Conservation (phyloP, 2,797 vertebrate genomes). For the Sphaeramia orbicularis region DNA sequence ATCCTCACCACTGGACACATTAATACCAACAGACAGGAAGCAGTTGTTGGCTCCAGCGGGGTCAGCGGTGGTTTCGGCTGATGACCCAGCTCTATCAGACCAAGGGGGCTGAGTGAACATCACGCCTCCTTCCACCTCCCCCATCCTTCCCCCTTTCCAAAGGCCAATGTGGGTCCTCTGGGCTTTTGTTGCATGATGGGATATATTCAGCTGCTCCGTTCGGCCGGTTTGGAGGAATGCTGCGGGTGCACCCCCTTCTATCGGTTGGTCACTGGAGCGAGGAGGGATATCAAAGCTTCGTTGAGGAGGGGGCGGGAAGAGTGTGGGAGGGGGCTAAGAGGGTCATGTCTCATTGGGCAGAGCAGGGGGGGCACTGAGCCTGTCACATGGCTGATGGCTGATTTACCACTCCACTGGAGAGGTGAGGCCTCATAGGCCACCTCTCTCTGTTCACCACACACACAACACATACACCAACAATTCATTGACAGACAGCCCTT, state of each 20-base stretch:
- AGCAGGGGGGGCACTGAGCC: slow-evolving; percentile 72
- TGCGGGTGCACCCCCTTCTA: slow-evolving; percentile 83
- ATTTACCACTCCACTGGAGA: slow-evolving; percentile 86
- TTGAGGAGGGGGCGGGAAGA: slow-evolving; percentile 68
- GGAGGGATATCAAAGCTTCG: slow-evolving; percentile 86
- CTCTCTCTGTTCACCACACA: slow-evolving; percentile 44
- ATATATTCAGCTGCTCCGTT: slow-evolving; percentile 84
- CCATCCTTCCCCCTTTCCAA: slow-evolving; percentile 48
- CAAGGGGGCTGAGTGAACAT: slow-evolving; percentile 53
- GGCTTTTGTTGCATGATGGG: slow-evolving; percentile 83
- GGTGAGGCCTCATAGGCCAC: slow-evolving; percentile 77
- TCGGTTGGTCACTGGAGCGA: slow-evolving; percentile 88
- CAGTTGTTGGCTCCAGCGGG: slow-evolving; percentile 79
- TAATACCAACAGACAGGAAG: slow-evolving; percentile 87
- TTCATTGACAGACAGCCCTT: slow-evolving; percentile 56
- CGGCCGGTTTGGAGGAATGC: slow-evolving; percentile 91
- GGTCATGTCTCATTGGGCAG: slow-evolving; percentile 83
- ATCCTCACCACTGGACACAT: slow-evolving; percentile 64
- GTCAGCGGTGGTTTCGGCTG: slow-evolving; percentile 81
- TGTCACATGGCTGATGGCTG: slow-evolving; percentile 88
- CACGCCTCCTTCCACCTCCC: slow-evolving; percentile 34
- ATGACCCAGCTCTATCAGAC: slow-evolving; percentile 67
- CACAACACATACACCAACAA: slow-evolving; percentile 16
- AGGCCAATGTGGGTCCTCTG: slow-evolving; percentile 74
- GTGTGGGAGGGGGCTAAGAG: slow-evolving; percentile 63